A percentile compares a stretch with the other conserved stretches of the same genome.
These are phyloP conservation scores for Cylindroiulus punctatus DNA, from an alignment of 2,888 invertebrate genomes.

Conservation along the genomic window DNA sequence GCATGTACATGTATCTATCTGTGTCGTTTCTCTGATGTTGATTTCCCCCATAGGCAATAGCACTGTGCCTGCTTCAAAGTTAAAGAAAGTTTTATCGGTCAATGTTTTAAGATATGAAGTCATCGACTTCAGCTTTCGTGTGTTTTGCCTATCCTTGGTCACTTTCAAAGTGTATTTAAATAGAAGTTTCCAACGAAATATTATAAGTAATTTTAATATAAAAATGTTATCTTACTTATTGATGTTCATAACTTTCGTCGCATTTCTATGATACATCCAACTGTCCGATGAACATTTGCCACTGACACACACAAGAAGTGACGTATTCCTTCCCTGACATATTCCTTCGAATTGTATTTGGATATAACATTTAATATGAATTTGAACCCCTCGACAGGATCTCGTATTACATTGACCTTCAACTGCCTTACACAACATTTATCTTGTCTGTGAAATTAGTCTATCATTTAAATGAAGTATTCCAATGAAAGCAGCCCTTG, in stretches of 20 bases:
- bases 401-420: neutral
- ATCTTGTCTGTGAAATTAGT: conserved; percentile 4
- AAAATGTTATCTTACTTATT: neutral
- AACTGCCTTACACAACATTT: neutral
- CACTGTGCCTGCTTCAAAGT: neutral
- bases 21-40: neutral
- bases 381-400: neutral
- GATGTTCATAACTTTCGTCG: neutral
- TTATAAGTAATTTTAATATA: too few relatives aligned
- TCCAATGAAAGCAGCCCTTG: too few relatives aligned
- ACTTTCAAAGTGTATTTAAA: too few relatives aligned
- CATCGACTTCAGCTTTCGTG: too few relatives aligned
- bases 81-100: too few relatives aligned
- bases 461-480: neutral
- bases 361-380: neutral
- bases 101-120: too few relatives aligned
- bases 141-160: too few relatives aligned
- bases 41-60: too few relatives aligned
- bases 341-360: neutral
- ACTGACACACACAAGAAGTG: too few relatives aligned
- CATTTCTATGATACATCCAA: neutral
- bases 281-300: neutral
- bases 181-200: too few relatives aligned
- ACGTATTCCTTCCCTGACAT: neutral
- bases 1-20: too few relatives aligned